Evolutionary conservation across 1,140 invertebrate genomes (phyloP).

Genomic region (Drosophila insularis): DNA sequence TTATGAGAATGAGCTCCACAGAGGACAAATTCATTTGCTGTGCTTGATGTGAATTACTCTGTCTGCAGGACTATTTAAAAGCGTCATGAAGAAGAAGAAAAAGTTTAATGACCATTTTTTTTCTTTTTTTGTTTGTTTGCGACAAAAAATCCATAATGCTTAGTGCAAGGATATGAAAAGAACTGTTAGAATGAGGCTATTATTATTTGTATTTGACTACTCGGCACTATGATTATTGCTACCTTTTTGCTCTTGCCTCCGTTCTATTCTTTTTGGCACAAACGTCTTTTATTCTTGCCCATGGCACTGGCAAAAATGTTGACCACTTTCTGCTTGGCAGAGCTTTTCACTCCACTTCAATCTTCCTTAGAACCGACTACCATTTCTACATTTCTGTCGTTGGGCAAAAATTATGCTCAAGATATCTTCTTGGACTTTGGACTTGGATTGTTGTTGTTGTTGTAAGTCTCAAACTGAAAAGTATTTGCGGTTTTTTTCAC

Average conservation of each 20-base stretch:
- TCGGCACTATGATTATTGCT: conserved; percentile 23
- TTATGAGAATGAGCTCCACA: no score
- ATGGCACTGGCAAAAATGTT: conserved; percentile 77
- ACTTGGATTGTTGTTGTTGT: background rate
- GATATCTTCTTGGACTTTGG: conserved; percentile 62
- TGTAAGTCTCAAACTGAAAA: conserved; percentile 31
- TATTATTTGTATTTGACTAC: conserved; percentile 46
- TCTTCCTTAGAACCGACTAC: background rate
- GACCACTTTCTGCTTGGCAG: conserved; percentile 78
- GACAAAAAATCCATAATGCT: conserved; percentile 3
- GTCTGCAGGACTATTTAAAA: background rate
- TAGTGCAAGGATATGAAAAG: conserved; percentile 33
- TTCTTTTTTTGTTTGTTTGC: background rate
- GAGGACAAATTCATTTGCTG: no score
- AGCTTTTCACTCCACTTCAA: conserved; percentile 57
- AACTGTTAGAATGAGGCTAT: conserved; percentile 58
- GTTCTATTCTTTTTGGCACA: background rate
- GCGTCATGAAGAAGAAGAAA: background rate
- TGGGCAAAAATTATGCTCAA: conserved; percentile 59
- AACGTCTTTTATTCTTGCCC: conserved; percentile 71
- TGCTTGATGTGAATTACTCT: no score
- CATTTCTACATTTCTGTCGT: conserved; percentile 50
- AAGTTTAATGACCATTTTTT: background rate
- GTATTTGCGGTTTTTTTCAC: conserved; percentile 78
- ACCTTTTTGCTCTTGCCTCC: conserved; percentile 7